Conservation (phyloP, 2,888 invertebrate genomes). For the Drosophila villosipedis region DNA sequence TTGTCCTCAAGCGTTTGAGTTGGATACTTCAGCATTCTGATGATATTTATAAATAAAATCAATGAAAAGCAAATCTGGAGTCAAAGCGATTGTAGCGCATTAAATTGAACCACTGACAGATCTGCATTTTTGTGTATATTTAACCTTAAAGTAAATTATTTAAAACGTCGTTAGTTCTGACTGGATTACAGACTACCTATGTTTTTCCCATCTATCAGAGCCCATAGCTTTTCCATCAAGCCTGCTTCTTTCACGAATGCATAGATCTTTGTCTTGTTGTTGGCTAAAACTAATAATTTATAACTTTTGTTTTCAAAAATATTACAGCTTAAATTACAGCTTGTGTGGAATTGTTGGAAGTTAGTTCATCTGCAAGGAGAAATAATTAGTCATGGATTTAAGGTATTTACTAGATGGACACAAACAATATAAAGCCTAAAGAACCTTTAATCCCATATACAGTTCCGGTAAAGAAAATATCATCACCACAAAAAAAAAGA, state of each 20-base stretch:
- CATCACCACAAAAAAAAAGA: not conserved
- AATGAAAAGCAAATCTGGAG: not conserved
- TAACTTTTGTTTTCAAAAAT: not conserved
- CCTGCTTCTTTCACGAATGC: no score
- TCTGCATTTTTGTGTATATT: not conserved
- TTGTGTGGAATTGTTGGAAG: not conserved
- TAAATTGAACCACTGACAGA: not conserved
- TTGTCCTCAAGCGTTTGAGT: conserved; percentile 40
- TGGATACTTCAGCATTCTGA: conserved; percentile 17
- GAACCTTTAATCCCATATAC: not conserved
- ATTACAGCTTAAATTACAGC: not conserved
- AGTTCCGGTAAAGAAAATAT: not conserved
- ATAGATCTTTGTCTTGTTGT: not conserved
- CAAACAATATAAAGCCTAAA: no score
- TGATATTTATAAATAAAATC: conserved; percentile 1
- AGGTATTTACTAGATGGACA: no score
- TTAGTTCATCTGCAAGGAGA: not conserved
- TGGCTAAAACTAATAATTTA: not conserved
- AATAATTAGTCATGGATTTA: not conserved
- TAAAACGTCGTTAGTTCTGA: not conserved
- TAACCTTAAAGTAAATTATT: not conserved
- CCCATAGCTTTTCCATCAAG: not conserved
- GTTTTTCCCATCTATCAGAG: not conserved
- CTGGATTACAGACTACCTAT: not conserved
- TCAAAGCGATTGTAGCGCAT: not conserved